Evolutionary conservation across 2,113 vertebrate genomes (phyloP), one percentile per base, ranked within the genome.

Genomic region (Muntiacus muntjak): DNA sequence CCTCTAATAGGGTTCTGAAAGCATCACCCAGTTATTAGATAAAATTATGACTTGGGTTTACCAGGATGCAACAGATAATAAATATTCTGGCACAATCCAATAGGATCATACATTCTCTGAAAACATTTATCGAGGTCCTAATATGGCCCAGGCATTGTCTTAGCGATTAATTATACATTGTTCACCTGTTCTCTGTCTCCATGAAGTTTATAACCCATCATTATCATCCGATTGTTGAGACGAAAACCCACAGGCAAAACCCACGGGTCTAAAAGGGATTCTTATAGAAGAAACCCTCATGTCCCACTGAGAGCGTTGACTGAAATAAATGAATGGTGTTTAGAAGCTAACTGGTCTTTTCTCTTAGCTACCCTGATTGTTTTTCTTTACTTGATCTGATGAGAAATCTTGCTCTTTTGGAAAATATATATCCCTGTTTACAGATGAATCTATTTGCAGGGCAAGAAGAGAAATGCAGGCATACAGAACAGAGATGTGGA

Each of bases 121-220:
- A 85, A 92, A 95, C 21, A 74, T n/a, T 60, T 33, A 28, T 0
- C 0, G 15, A 95, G 43, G 57, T 15, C 40, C 71, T 83, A 50
- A 57, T 36, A 16, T 17, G 33, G 76, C 82, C 50, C 74, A 71
- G 62, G 57, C 82, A 62, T 74, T 71, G 28, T 71, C 62, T n/a
- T 58, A 11, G 50, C 83, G 82, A 87, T 43, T 89, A 55, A 92
- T 82, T 92, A 71, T 23, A 54, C 43, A 74, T 74, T 74, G 84
- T 47, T 94, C 78, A 94, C 50, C 91, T 96, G 71, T 89, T 88
- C 60, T 54, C 79, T 47, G 57, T 87, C 91, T 93, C 92, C 81
- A 25, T 17, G 57, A 74, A 23, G 87, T 87, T 78, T 43, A 52
- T 17, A 88, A 81, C 62, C 15, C 57, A 71, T 92, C 94, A 90